phyloP scores from a whole-genome alignment of 2,797 vertebrate species.

The Merluccius polli region DNA sequence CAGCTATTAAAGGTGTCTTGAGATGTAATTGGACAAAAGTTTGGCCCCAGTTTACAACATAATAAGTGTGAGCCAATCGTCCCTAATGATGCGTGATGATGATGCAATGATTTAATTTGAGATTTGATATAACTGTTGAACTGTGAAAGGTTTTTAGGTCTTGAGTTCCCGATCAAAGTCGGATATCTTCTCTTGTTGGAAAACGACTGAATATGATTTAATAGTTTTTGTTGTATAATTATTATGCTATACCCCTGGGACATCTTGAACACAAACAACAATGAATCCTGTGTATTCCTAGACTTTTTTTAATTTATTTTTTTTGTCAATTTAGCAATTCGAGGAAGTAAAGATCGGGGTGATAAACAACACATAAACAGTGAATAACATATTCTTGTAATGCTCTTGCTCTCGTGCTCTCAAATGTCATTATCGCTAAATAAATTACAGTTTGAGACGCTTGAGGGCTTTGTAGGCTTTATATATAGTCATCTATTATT shows the following conservation, averaged over 20 bases:
- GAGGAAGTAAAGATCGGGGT: neutral
- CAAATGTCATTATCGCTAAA: neutral
- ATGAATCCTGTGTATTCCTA: neutral
- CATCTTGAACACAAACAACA: neutral
- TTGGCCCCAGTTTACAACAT: too few species aligned
- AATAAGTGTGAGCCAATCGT: too few species aligned
- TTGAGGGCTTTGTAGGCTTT: neutral
- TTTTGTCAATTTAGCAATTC: neutral
- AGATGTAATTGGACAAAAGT: too few species aligned
- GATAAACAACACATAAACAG: neutral
- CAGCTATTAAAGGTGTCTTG: neutral
- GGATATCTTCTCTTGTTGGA: neutral
- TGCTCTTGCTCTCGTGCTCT: conserved; percentile 5
- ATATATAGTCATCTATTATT: neutral
- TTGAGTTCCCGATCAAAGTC: neutral
- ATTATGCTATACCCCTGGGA: neutral
- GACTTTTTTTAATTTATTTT: too few species aligned
- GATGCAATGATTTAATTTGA: neutral
- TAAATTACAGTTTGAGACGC: neutral
- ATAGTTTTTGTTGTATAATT: neutral
- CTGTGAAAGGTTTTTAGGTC: neutral
- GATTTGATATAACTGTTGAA: neutral
- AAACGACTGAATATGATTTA: neutral
- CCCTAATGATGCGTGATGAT: neutral
- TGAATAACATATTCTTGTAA: neutral